A percentile compares a stretch with the other conserved stretches of the same genome.
These are phyloP conservation scores for Hypselothyrea guttata DNA, from an alignment of 2,888 invertebrate species.

Conservation along the genomic window DNA sequence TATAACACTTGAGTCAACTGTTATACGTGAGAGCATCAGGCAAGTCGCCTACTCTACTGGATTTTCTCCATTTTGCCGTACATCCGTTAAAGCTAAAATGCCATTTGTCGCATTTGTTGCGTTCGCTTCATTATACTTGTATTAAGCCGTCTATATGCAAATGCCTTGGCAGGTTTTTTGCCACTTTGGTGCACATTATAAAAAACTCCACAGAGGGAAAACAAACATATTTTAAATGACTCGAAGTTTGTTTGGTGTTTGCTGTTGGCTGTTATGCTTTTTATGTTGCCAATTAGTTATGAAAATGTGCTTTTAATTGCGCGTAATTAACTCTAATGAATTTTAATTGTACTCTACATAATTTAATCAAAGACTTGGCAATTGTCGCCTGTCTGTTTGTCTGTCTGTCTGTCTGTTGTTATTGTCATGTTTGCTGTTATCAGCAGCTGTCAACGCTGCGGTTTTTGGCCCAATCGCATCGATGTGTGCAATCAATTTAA, in stretches of 20 bases:
- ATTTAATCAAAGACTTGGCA: slow-evolving; percentile 54
- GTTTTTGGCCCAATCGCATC: slow-evolving; percentile 31
- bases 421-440: slow-evolving; percentile 28
- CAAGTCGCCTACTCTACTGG: background rate
- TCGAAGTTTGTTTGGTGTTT: slow-evolving; percentile 17
- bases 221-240: slow-evolving; percentile 41
- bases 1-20: too few species aligned
- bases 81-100: slow-evolving; percentile 23
- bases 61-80: background rate
- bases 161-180: slow-evolving; percentile 10
- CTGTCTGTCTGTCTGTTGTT: slow-evolving; percentile 8
- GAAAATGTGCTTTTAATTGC: slow-evolving; percentile 70
- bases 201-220: slow-evolving; percentile 34
- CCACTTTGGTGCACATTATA: slow-evolving; percentile 16
- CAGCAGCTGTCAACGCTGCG: slow-evolving; percentile 54
- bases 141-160: slow-evolving; percentile 15
- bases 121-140: slow-evolving; percentile 27
- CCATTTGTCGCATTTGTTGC: slow-evolving; percentile 46
- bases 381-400: slow-evolving; percentile 23
- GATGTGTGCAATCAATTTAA: slow-evolving; percentile 42
- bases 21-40: background rate
- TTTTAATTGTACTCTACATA: slow-evolving; percentile 58
- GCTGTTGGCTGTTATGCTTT: slow-evolving; percentile 2
- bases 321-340: slow-evolving; percentile 68
- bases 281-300: slow-evolving; percentile 60